Percentiles rank a stretch among this genome's conserved stretches.
phyloP scores from a whole-genome alignment of 2,113 vertebrate genomes.

The Nothoprocta perdicaria region DNA sequence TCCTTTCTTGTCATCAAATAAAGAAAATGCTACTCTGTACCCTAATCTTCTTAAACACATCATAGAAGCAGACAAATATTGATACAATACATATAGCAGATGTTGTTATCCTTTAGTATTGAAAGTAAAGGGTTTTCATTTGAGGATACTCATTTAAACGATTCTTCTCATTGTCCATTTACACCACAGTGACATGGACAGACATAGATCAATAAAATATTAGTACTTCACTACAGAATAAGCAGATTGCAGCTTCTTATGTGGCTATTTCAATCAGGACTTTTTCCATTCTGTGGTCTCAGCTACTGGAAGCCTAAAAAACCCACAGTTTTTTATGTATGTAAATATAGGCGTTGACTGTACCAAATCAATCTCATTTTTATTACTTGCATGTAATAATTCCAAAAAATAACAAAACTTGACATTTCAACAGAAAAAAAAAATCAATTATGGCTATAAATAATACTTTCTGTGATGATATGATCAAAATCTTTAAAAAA shows the following conservation, averaged over 20 bases:
- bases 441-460: constrained; percentile 16
- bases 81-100: background rate
- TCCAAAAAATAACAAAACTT: background rate
- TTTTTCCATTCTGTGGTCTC: background rate
- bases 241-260: background rate
- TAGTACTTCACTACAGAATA: background rate
- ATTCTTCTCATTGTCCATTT: background rate
- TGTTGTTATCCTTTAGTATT: background rate
- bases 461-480: background rate
- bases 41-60: constrained; percentile 33
- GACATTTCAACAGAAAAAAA: background rate
- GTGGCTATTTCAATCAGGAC: rapidly evolving
- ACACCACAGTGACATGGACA: background rate
- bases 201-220: background rate
- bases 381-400: background rate
- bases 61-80: background rate
- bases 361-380: background rate
- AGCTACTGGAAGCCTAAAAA: background rate
- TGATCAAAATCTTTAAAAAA: constrained; percentile 54
- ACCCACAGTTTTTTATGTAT: no score
- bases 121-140: background rate
- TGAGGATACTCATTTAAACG: background rate
- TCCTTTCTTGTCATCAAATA: background rate
- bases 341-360: background rate
- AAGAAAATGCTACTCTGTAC: constrained; percentile 30